These are phyloP conservation scores for Bujurquina vittata DNA, from an alignment of 2,113 vertebrate species.

Conservation along the genomic window DNA sequence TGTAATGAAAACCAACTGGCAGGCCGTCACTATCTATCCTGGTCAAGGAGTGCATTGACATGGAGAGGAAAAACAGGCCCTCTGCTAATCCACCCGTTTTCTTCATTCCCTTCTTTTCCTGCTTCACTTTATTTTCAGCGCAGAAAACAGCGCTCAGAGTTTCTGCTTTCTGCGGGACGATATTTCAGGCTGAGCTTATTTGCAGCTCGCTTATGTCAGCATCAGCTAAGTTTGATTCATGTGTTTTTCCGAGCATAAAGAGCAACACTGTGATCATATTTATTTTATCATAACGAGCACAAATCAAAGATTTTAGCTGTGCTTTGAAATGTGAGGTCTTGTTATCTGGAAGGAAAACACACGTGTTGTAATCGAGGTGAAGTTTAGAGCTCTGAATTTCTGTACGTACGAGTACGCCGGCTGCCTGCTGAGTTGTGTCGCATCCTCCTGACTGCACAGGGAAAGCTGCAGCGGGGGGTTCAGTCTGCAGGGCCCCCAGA, in stretches of 20 bases:
- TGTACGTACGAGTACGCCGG: neutral
- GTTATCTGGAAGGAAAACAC: neutral
- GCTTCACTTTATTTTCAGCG: slow-evolving; percentile 49
- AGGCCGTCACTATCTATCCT: slow-evolving; percentile 78
- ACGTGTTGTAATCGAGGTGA: neutral
- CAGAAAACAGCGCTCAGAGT: slow-evolving; percentile 45
- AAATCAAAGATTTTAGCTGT: neutral
- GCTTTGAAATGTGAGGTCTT: neutral
- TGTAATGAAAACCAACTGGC: slow-evolving; percentile 84
- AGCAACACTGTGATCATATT: neutral
- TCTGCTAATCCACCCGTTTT: slow-evolving; percentile 61
- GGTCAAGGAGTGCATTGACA: slow-evolving; percentile 61
- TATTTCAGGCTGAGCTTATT: neutral
- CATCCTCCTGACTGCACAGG: slow-evolving; percentile 31
- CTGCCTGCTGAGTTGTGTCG: neutral
- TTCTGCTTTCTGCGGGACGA: no score
- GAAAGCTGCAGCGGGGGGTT: slow-evolving; percentile 46
- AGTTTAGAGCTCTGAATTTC: neutral
- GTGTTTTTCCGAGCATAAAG: neutral
- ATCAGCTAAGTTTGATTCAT: neutral
- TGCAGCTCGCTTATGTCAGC: neutral
- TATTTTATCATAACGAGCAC: neutral
- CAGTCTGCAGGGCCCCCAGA: slow-evolving; percentile 50
- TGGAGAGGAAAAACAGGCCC: slow-evolving; percentile 72
- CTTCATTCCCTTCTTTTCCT: slow-evolving; percentile 27